Evolutionary conservation across 2,797 vertebrate genomes (phyloP).

Genomic region (Rhyacichthys aspro): DNA sequence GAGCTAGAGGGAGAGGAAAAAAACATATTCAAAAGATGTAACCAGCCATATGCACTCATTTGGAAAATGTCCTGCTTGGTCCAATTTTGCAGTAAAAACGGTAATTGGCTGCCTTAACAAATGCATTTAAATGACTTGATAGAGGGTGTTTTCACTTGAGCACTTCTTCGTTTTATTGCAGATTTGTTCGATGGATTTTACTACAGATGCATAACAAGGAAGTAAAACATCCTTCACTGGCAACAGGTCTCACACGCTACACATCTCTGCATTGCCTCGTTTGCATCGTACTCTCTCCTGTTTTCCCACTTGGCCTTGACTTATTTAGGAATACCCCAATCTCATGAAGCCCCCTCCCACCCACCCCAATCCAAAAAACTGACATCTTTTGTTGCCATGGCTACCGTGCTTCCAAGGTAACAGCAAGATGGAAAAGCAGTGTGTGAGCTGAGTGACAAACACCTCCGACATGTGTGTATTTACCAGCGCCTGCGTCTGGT

Average conservation of each 20-base stretch:
- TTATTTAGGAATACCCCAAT: constrained; percentile 62
- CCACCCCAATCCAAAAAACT: constrained; percentile 59
- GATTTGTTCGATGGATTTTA: constrained; percentile 33
- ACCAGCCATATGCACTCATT: constrained; percentile 50
- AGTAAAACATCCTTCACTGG: constrained; percentile 21
- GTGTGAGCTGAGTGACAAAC: constrained; percentile 82
- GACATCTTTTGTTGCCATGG: constrained; percentile 82
- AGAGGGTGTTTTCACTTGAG: constrained; percentile 29
- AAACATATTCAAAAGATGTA: constrained; percentile 40
- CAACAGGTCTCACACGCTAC: constrained; percentile 56
- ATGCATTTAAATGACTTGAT: constrained; percentile 52
- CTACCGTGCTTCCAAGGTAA: constrained; percentile 83
- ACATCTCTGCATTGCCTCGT: not conserved
- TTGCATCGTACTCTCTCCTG: constrained; percentile 18
- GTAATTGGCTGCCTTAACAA: constrained; percentile 46
- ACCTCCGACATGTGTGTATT: constrained; percentile 70
- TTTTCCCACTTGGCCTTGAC: constrained; percentile 42
- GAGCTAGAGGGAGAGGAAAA: constrained; percentile 13
- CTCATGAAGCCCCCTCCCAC: constrained; percentile 28
- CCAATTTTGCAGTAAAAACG: constrained; percentile 47
- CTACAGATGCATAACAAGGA: constrained; percentile 20
- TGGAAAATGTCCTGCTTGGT: constrained; percentile 50
- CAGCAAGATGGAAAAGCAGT: constrained; percentile 74
- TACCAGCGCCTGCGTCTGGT: constrained; percentile 22
- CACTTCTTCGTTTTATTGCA: constrained; percentile 18